phyloP scores from a whole-genome alignment of 2,888 invertebrate genomes.

The Spilosoma lubricipeda region DNA sequence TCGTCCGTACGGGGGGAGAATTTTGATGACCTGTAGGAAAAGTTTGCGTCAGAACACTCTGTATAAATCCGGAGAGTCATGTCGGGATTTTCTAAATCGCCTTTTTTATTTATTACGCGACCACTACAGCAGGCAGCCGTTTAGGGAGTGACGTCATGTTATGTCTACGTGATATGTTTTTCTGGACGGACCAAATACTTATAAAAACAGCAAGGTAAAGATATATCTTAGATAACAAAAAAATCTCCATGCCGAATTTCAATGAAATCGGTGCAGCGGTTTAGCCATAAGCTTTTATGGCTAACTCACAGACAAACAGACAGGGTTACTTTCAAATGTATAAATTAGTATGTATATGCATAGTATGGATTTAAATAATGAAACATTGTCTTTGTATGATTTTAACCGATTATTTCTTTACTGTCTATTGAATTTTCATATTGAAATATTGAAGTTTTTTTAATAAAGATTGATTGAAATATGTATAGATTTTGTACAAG shows the following conservation, averaged over 20 bases:
- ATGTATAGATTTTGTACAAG: background rate
- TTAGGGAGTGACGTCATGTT: constrained; percentile 75
- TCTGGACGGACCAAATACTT: constrained; percentile 60
- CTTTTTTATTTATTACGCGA: constrained; percentile 82
- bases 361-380: too few relatives aligned
- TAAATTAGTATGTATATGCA: too few relatives aligned
- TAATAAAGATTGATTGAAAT: too few relatives aligned
- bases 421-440: too few relatives aligned
- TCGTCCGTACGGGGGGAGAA: constrained; percentile 82
- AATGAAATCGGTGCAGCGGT: too few relatives aligned
- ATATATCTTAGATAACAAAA: background rate
- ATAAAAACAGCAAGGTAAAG: background rate
- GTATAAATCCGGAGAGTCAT: constrained; percentile 83
- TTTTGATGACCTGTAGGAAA: constrained; percentile 84
- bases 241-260: too few relatives aligned
- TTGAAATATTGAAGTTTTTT: too few relatives aligned
- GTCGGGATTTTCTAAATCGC: constrained; percentile 84
- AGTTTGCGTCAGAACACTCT: constrained; percentile 80
- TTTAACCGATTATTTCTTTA: too few relatives aligned
- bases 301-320: too few relatives aligned
- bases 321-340: too few relatives aligned
- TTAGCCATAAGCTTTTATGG: too few relatives aligned
- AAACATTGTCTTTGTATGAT: too few relatives aligned
- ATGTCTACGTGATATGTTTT: constrained; percentile 68
- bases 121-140: constrained; percentile 74